phyloP scores from a whole-genome alignment of 2,888 invertebrate genomes.

The Stegophylla sp. region DNA sequence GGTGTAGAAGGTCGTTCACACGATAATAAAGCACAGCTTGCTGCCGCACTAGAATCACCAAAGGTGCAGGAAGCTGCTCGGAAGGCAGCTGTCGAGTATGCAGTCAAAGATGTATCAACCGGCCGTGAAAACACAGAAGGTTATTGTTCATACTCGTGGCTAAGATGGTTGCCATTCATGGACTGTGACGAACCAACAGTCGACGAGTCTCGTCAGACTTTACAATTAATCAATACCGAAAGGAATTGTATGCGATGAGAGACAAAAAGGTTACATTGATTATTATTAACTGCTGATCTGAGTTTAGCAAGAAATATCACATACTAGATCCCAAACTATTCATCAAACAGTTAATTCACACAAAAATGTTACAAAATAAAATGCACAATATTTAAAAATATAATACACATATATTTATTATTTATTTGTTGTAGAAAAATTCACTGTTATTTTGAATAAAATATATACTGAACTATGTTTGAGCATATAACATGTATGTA shows the following conservation, averaged over 20 bases:
- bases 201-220: constrained; percentile 19
- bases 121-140: constrained; percentile 39
- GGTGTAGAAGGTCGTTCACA: constrained; percentile 22
- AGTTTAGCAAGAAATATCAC: no score
- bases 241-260: constrained; percentile 24
- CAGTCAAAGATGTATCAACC: constrained; percentile 46
- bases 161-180: constrained; percentile 60
- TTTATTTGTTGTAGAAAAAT: constrained; percentile 20
- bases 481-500: constrained; percentile 22
- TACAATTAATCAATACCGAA: constrained; percentile 35
- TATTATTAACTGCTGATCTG: neutral
- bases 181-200: constrained; percentile 51
- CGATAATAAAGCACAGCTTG: constrained; percentile 41
- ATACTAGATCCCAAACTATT: no score
- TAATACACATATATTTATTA: constrained; percentile 23
- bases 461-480: constrained; percentile 30
- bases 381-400: constrained; percentile 26
- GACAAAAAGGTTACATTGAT: neutral
- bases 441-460: constrained; percentile 54
- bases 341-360: no score
- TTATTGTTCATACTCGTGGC: constrained; percentile 60
- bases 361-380: neutral
- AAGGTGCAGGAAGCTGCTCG: constrained; percentile 58
- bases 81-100: constrained; percentile 60
- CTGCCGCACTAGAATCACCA: constrained; percentile 58